Conservation (phyloP, 2,797 vertebrate genomes). For the Chloroceryle amazona region DNA sequence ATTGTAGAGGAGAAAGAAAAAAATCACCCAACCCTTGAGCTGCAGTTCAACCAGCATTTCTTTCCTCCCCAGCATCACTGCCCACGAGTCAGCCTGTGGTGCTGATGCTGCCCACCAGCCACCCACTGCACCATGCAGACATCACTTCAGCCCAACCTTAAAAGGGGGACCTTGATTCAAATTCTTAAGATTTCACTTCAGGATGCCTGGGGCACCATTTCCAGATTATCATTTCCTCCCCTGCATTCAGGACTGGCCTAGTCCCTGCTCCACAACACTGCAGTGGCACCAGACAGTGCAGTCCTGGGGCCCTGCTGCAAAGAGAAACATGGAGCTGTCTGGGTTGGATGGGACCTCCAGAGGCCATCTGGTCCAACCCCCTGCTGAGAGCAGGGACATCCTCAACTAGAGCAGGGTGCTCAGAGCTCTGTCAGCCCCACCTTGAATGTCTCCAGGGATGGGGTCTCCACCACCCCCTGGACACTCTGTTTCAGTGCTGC, state of each 20-base stretch:
- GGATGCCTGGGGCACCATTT: neutral
- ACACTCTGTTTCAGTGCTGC: too few relatives aligned
- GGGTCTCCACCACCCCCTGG: too few relatives aligned
- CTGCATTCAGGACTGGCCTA: neutral
- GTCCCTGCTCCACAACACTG: rapidly evolving
- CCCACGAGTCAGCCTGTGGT: rapidly evolving
- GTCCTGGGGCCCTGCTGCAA: neutral
- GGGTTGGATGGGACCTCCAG: too few relatives aligned
- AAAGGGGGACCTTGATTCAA: neutral
- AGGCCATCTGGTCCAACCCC: too few relatives aligned
- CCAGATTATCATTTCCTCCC: rapidly evolving
- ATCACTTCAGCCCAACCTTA: neutral
- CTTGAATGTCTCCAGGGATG: too few relatives aligned
- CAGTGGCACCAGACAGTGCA: neutral
- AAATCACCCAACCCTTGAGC: neutral
- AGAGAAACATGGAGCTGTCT: too few relatives aligned
- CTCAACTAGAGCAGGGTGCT: too few relatives aligned
- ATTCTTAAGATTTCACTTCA: neutral
- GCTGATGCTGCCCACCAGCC: neutral
- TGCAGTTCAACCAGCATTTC: neutral
- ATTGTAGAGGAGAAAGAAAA: neutral
- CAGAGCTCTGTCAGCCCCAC: too few relatives aligned
- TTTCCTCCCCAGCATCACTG: rapidly evolving
- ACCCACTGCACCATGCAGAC: neutral
- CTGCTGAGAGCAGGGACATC: too few relatives aligned